Base-by-base conservation (phyloP, 92 coral and sea anemone species). In the Bergia sp. region DNA sequence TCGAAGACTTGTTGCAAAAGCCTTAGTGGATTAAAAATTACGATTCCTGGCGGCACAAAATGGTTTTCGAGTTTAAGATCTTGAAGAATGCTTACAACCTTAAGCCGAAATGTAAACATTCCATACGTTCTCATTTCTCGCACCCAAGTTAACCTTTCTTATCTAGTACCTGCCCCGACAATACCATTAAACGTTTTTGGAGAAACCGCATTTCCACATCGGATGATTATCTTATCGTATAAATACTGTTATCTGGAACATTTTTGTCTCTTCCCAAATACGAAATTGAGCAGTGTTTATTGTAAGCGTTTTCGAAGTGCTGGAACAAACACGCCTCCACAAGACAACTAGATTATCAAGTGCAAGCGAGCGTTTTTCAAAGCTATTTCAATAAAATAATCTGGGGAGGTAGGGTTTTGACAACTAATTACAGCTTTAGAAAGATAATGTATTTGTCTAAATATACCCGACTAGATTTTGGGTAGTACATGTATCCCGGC, bases 131-230 rank as follows among this genome's bases (percentile, higher is more conserved):
- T 42, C 9, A 6, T 44, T 39, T 1, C 79, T 71, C 79, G 87
- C 87, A 47, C 87, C 87, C 87, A 84, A 12, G 43, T 72, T 69
- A 83, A 83, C 87, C 87, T 84, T 84, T 84, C 87, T 84, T 84
- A 84, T 84, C 87, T 47, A 23, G 67, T 36, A 4, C 37, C 67
- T 84, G n/a, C 57, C 43, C 87, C 87, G 87, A 83, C 87, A 83
- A 83, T 83, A 45, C 78, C 77, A 45, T 66, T 43, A 44, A 84
- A 71, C 67, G 38, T 84, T 84, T 45, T 44, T 36, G 21, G 58
- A 75, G 79, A 84, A 84, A 71, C 87, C 87, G 79, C 79, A 79
- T 84, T 84, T 84, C 49, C 45, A 84, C 64, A 84, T 84, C 87
- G 87, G 87, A 15, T 71, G 77, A 69, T 72, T 84, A 71, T 84